phyloP scores from a whole-genome alignment of 2,113 vertebrate species.

The Lepus americanus region DNA sequence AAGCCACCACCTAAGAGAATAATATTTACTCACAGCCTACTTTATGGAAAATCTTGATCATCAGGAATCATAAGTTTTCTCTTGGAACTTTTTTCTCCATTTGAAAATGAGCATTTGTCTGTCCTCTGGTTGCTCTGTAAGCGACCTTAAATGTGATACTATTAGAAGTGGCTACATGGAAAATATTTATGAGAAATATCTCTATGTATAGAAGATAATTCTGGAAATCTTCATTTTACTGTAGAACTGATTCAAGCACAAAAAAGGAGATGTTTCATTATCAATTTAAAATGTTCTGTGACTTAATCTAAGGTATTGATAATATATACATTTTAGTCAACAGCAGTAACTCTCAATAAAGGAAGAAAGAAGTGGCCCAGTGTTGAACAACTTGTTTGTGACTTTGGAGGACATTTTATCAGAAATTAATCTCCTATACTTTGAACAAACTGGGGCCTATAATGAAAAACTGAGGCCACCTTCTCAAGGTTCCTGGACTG shows the following conservation, averaged over 20 bases:
- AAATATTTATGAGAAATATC: slow-evolving; percentile 25
- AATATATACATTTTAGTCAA: neutral
- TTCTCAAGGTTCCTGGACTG: neutral
- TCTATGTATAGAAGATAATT: slow-evolving; percentile 23
- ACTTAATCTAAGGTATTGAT: slow-evolving; percentile 1
- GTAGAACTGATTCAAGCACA: neutral
- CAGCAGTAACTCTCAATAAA: neutral
- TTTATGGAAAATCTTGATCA: slow-evolving; percentile 57
- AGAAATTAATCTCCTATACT: neutral
- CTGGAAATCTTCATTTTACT: slow-evolving; percentile 3
- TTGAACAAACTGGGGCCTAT: neutral
- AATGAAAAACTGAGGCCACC: neutral
- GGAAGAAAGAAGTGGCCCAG: neutral
- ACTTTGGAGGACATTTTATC: neutral
- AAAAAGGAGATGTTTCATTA: neutral
- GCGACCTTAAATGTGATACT: neutral
- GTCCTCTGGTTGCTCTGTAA: neutral
- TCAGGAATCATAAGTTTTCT: neutral
- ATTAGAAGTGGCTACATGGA: neutral
- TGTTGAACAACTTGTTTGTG: neutral
- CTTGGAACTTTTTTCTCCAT: neutral
- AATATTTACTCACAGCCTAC: neutral
- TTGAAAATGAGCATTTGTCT: slow-evolving; percentile 22
- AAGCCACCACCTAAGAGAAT: neutral
- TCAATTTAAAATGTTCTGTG: slow-evolving; percentile 10